Base-by-base conservation (phyloP, 2,888 invertebrate species). In the Fabriciana adippe region DNA sequence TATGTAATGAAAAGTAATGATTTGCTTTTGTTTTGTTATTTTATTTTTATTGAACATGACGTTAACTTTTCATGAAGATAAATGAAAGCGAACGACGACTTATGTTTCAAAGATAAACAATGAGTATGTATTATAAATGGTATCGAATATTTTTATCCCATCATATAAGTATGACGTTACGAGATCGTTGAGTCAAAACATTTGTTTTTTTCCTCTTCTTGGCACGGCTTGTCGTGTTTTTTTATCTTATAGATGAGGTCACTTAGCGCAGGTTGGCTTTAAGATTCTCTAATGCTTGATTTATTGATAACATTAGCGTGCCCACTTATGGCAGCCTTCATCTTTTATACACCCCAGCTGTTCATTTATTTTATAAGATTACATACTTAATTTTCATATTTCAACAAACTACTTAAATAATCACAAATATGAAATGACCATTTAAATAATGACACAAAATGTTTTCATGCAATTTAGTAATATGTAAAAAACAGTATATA, bases 291-390 rank as follows among this genome's bases (percentile, higher is more conserved):
- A 67, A 70, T 63, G 54, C 48, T 45, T 70, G 68, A 70, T 68
- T 70, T 68, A 70, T 68, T 48, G 55, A 53, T 41, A 55, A 64
- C 68, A 63, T 70, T 70, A 70, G 62, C 60, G 55, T 51, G 59
- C 57, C 55, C 54, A 66, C 50, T 50, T 62, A 21, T 59, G 62
- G 63, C 57, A 45, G 50, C 50, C 35, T 57, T 54, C 55, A 21
- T 57, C 47, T 59, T 56, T 54, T 61, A 47, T 53, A 66, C 47
- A 16, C 26, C 5, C 5, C 18, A 13, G 62, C 47, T 18, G 26
- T 35, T 54, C 41, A 62, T 54, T 63, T 57, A 45, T 59, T 57
- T 64, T 31, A 54, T 61, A 21, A 16, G 51, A 35, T 61, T 41
- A 51, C 2, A 26, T 61, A 61, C 18, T 61, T 18, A 18, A 41